Base-by-base conservation (phyloP, 2,888 invertebrate species). In the Quadroppia sp. region DNA sequence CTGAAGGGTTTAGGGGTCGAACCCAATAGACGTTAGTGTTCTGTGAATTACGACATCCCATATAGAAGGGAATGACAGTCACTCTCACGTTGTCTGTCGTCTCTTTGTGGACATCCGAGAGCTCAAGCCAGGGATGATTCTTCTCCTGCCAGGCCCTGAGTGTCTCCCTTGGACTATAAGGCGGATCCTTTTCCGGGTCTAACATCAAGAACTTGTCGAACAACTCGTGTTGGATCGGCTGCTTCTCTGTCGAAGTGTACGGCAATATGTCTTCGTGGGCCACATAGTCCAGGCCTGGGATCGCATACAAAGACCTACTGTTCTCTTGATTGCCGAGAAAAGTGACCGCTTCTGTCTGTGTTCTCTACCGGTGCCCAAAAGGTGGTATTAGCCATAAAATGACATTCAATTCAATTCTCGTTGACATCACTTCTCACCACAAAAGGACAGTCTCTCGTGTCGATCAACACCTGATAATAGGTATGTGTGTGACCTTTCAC, bases 11-110 rank as follows among this genome's bases (percentile, higher is more conserved):
- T 20, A 23, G 23, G 3, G 4, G 53, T 17, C 83, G 82, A 82
- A 92, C 92, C 92, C 95, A 96, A 83, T 93, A 95, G 0, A 95
- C 94, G 50, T 92, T 90, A 28, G 90, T 90, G 75, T 92, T 90
- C 80, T 94, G 94, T 61, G 92, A 77, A 73, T 93, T 93, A 75
- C 94, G 87, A 80, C 91, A 92, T 45, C 96, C 96, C 93, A 97
- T 94, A 81, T 95, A 97, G 84, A 97, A 98, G 0, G 99, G 99
- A 82, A 96, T 98, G 73, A 98, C 98, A 15, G 98, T 99, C 48
- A 99, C 92, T 70, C 97, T 86, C 77, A 97, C 89, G 81, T 91
- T 90, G 83, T 99, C 96, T 0, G 98, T 98, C 0, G 96, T 96
- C 85, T 98, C 96, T 80, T 93, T 91, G 82, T 97, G 96, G 11